Percentiles rank a stretch among this genome's conserved stretches.
phyloP scores from a whole-genome alignment of 2,888 invertebrate species.

The Epirrhoe alternata region DNA sequence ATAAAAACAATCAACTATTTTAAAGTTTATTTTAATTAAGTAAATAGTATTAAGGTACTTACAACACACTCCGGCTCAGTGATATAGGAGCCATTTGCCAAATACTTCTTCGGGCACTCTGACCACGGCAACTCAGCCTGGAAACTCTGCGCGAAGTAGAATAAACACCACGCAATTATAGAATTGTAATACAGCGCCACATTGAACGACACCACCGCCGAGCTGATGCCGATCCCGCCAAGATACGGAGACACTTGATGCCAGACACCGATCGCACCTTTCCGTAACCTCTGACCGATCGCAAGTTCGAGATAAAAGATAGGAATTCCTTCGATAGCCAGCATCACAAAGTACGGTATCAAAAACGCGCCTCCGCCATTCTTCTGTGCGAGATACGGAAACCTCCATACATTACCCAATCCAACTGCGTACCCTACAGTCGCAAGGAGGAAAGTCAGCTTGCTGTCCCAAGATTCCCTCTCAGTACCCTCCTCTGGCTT shows the following conservation, averaged over 20 bases:
- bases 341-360: slow-evolving; percentile 98
- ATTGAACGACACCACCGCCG: slow-evolving; percentile 97
- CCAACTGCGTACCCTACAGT: slow-evolving; percentile 98
- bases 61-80: slow-evolving; percentile 93
- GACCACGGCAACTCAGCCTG: slow-evolving; percentile 96
- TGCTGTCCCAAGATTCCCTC: slow-evolving; percentile 96
- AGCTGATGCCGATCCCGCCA: slow-evolving; percentile 96
- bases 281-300: slow-evolving; percentile 96
- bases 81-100: slow-evolving; percentile 91
- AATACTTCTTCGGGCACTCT: slow-evolving; percentile 94
- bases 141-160: slow-evolving; percentile 97
- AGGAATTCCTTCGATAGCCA: slow-evolving; percentile 97
- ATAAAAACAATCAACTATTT: too few relatives aligned
- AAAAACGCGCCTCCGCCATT: slow-evolving; percentile 98
- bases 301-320: slow-evolving; percentile 98
- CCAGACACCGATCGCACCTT: slow-evolving; percentile 98
- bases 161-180: slow-evolving; percentile 98
- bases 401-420: slow-evolving; percentile 97
- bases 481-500: slow-evolving; percentile 90
- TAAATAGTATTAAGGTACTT: slow-evolving; percentile 64
- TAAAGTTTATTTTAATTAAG: too few relatives aligned
- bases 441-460: slow-evolving; percentile 95
- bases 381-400: slow-evolving; percentile 97
- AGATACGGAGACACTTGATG: slow-evolving; percentile 95
- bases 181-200: slow-evolving; percentile 99